These are phyloP conservation scores for Origma solitaria DNA, from an alignment of 2,113 vertebrate species.

Conservation along the genomic window DNA sequence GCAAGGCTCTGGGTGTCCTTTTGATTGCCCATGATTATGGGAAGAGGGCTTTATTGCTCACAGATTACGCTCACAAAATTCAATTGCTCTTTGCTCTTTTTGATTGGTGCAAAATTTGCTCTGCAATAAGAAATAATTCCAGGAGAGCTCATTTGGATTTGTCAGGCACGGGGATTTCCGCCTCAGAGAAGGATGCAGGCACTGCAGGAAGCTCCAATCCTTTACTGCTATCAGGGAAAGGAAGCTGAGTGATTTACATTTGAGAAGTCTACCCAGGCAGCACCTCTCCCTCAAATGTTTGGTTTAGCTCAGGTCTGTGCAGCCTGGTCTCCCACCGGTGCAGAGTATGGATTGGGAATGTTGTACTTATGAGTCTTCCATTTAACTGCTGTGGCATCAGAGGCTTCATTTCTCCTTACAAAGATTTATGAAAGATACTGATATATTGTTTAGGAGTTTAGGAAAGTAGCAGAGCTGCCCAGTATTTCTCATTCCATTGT, in stretches of 20 bases:
- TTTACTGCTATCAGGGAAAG: background rate
- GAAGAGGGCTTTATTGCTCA: conserved; percentile 7
- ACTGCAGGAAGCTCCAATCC: background rate
- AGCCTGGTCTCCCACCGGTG: background rate
- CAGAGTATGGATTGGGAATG: background rate
- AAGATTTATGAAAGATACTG: background rate
- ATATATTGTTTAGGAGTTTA: background rate
- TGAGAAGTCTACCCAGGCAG: background rate
- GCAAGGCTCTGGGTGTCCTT: background rate
- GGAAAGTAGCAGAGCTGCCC: background rate
- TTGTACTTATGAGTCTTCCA: background rate
- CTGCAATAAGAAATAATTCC: background rate
- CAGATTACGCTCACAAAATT: background rate
- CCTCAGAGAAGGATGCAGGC: background rate
- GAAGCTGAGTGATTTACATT: background rate
- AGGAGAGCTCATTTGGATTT: background rate
- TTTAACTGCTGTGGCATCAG: background rate
- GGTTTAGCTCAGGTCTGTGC: background rate
- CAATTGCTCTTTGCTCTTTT: background rate
- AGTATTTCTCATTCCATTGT: background rate
- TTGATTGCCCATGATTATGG: background rate
- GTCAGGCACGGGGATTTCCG: background rate
- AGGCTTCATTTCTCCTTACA: background rate
- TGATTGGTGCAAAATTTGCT: background rate
- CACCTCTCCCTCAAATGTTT: background rate